Conservation (phyloP, 2,113 vertebrate species). For the Drymodes brunneopygia region DNA sequence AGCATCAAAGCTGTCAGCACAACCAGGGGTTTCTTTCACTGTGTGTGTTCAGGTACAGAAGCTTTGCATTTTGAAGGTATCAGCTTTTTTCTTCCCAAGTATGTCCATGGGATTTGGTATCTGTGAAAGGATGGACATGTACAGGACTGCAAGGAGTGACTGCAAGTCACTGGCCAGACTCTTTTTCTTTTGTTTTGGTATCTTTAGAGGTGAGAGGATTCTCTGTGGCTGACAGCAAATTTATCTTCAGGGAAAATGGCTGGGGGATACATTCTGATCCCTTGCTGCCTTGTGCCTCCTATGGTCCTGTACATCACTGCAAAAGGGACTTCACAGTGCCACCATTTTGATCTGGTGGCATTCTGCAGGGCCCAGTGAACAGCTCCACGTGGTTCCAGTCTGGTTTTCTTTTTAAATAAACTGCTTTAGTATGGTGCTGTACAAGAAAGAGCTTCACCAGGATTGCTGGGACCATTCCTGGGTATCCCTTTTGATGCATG, state of each 20-base stretch:
- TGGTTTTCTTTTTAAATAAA: not conserved
- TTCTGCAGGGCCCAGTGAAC: not conserved
- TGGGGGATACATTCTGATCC: not conserved
- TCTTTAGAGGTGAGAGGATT: not conserved
- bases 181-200: not conserved
- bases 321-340: not conserved
- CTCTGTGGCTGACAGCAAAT: not conserved
- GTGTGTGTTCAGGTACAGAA: not conserved
- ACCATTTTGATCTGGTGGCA: not conserved
- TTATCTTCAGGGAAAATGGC: not conserved
- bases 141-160: not conserved
- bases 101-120: not conserved
- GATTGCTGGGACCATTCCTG: too few relatives aligned
- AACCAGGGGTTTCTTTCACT: not conserved
- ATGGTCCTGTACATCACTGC: not conserved
- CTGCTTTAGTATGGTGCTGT: not conserved
- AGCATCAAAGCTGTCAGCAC: constrained; percentile 14
- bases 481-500: accelerated
- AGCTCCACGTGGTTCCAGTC: accelerated
- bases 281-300: not conserved
- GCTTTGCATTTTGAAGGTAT: not conserved
- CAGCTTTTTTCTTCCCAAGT: not conserved
- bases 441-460: not conserved
- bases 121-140: not conserved
- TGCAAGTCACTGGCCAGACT: not conserved